phyloP scores from a whole-genome alignment of 2,113 vertebrate genomes.

The Myiagra hebetior region DNA sequence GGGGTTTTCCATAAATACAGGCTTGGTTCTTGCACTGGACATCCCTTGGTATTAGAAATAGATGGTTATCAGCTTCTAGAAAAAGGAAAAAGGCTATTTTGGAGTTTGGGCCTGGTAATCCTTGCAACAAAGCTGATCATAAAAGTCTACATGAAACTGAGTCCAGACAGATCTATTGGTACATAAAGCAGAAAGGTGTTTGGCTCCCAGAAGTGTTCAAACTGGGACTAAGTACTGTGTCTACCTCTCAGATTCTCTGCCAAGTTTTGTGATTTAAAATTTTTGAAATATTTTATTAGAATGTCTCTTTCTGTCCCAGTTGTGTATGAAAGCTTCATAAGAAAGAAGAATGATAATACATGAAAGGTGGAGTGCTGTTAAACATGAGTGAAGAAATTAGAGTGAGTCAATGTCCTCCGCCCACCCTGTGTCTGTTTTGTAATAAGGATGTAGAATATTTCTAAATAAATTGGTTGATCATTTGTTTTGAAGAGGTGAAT shows the following conservation, averaged over 20 bases:
- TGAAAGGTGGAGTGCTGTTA: neutral
- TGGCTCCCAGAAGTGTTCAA: neutral
- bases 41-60: neutral
- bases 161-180: neutral
- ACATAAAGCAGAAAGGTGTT: neutral
- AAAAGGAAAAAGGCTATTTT: neutral
- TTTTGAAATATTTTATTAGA: neutral
- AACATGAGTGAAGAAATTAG: neutral
- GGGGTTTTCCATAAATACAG: accelerated
- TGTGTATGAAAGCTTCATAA: neutral
- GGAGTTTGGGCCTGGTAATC: neutral
- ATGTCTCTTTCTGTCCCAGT: neutral
- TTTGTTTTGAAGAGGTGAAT: neutral
- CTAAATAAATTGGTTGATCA: neutral
- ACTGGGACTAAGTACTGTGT: neutral
- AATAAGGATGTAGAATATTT: neutral
- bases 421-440: neutral
- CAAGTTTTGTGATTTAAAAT: neutral
- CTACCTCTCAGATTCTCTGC: neutral
- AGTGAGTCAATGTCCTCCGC: neutral
- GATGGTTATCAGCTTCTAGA: neutral
- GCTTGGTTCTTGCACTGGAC: neutral
- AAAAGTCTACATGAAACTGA: neutral
- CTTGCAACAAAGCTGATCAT: neutral
- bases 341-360: neutral